Evolutionary conservation across 2,113 vertebrate species (phyloP).

Genomic region (Capreolus pygargus): DNA sequence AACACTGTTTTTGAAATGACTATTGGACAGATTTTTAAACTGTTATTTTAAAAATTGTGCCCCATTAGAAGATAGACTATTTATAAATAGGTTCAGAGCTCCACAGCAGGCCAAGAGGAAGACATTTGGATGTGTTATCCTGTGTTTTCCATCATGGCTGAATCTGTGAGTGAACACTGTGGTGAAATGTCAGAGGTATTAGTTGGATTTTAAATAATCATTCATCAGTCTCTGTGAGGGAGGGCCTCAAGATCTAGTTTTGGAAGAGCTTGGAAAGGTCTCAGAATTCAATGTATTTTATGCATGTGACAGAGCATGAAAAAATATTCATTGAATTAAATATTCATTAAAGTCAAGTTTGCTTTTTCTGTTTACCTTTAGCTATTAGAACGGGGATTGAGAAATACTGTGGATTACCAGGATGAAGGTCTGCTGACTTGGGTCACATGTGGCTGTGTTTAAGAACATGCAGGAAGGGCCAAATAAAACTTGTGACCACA

Average conservation of each 20-base stretch:
- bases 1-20: background rate
- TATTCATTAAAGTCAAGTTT: slow-evolving; percentile 51
- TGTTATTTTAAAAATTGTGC: background rate
- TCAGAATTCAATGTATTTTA: background rate
- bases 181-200: background rate
- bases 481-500: slow-evolving; percentile 31
- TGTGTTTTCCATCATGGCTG: background rate
- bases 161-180: background rate
- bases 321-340: slow-evolving; percentile 57
- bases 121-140: background rate
- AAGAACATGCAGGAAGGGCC: background rate
- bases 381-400: slow-evolving; percentile 15
- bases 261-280: background rate
- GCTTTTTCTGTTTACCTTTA: slow-evolving; percentile 37
- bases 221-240: background rate
- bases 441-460: background rate
- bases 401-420: slow-evolving; percentile 8
- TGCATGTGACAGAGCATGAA: slow-evolving; percentile 9
- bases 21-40: background rate
- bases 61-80: background rate
- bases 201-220: background rate
- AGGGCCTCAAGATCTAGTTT: background rate
- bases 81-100: background rate
- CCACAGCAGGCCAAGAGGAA: background rate
- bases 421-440: background rate